A percentile compares a stretch with the other conserved stretches of the same genome.
Evolutionary conservation across 2,113 vertebrate species (phyloP).

Genomic region (Struthio camelus): DNA sequence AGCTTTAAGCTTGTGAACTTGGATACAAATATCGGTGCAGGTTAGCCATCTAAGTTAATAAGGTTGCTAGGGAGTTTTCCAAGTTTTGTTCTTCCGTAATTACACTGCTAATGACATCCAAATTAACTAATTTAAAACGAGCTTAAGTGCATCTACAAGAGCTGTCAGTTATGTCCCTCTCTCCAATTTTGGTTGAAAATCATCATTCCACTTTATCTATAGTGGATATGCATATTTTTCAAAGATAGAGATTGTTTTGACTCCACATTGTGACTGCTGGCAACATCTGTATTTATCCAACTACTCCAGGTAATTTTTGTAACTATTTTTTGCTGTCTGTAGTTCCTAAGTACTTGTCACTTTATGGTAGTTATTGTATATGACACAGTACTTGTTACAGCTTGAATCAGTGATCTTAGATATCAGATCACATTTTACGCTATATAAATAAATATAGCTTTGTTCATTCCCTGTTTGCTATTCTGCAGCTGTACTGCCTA

Average conservation of each 20-base stretch:
- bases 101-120: neutral
- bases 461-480: neutral
- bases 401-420: neutral
- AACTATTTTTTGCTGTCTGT: neutral
- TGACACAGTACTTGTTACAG: neutral
- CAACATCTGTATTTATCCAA: neutral
- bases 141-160: neutral
- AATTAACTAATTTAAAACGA: neutral
- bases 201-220: neutral
- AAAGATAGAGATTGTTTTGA: neutral
- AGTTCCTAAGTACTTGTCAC: neutral
- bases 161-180: neutral
- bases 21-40: neutral
- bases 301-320: neutral
- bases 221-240: neutral
- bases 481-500: neutral
- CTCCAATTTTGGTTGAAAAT: neutral
- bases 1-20: neutral
- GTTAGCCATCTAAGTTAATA: neutral
- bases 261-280: neutral
- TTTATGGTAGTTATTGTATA: neutral
- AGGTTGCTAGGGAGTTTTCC: neutral
- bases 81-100: neutral
- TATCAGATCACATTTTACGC: neutral
- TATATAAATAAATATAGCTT: neutral